Conservation (phyloP, 2,888 invertebrate genomes). For the Phengaris alcon region DNA sequence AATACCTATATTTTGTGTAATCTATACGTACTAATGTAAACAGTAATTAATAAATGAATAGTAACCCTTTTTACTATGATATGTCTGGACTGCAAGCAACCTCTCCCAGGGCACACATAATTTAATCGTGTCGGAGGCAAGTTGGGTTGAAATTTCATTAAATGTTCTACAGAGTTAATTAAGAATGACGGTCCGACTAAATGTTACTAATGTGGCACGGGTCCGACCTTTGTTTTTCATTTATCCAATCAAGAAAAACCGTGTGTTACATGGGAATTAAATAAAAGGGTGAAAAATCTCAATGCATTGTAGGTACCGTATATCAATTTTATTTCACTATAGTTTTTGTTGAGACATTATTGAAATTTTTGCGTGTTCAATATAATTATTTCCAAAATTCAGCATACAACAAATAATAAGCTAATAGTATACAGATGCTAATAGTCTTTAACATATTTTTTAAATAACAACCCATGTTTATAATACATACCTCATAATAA, state of each 20-base stretch:
- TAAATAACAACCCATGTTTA: too few species aligned
- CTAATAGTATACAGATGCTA: too few species aligned
- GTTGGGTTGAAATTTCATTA: slow-evolving; percentile 57
- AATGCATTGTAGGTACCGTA: background rate
- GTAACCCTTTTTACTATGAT: slow-evolving; percentile 8
- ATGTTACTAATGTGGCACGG: slow-evolving; percentile 45
- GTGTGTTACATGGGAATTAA: background rate
- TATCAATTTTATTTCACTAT: background rate
- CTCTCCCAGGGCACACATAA: slow-evolving; percentile 44
- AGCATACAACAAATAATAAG: too few species aligned
- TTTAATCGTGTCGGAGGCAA: slow-evolving; percentile 52
- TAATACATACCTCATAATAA: too few species aligned
- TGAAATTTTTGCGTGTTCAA: background rate
- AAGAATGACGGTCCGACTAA: slow-evolving; percentile 49
- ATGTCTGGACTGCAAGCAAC: slow-evolving; percentile 6
- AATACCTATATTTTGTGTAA: too few species aligned
- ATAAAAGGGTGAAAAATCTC: background rate
- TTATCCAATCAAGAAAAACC: slow-evolving; percentile 6
- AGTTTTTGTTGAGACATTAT: background rate
- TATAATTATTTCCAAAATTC: too few species aligned
- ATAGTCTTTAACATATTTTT: too few species aligned
- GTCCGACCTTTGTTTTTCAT: slow-evolving; percentile 22
- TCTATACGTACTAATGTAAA: background rate
- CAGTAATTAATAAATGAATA: background rate
- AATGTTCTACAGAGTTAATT: slow-evolving; percentile 61